Conservation (phyloP, 2,888 invertebrate genomes). For the Siphlonurus alternatus region DNA sequence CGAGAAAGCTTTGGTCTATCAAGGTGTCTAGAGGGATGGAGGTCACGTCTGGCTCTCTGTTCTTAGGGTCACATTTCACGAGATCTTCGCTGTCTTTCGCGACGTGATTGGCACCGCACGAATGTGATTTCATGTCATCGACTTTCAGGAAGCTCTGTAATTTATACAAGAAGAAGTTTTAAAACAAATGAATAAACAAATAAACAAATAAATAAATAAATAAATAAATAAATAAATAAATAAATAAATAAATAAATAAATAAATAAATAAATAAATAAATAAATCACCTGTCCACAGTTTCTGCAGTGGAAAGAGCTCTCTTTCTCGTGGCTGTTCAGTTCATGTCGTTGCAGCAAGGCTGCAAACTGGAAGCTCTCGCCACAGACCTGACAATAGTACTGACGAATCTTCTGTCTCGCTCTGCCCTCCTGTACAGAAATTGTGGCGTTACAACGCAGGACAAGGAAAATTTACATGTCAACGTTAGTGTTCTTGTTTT, state of each 20-base stretch:
- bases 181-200: no score
- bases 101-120: neutral
- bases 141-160: neutral
- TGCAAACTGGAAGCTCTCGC: conserved; percentile 22
- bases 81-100: neutral
- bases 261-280: conserved; percentile 1
- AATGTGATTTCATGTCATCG: neutral
- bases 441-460: no score
- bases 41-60: neutral
- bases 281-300: conserved; percentile 16
- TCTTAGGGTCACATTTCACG: neutral
- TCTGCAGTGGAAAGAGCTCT: conserved; percentile 15
- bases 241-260: conserved; percentile 14
- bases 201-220: no score
- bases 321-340: conserved; percentile 17
- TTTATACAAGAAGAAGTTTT: no score
- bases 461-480: no score
- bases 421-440: conserved; percentile 2
- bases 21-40: neutral
- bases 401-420: conserved; percentile 7
- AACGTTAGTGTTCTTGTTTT: no score
- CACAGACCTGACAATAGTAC: conserved; percentile 23
- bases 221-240: no score
- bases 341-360: conserved; percentile 22
- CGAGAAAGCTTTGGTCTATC: neutral